phyloP scores from a whole-genome alignment of 2,888 invertebrate genomes.

The Caenorhabditis drosophilae region DNA sequence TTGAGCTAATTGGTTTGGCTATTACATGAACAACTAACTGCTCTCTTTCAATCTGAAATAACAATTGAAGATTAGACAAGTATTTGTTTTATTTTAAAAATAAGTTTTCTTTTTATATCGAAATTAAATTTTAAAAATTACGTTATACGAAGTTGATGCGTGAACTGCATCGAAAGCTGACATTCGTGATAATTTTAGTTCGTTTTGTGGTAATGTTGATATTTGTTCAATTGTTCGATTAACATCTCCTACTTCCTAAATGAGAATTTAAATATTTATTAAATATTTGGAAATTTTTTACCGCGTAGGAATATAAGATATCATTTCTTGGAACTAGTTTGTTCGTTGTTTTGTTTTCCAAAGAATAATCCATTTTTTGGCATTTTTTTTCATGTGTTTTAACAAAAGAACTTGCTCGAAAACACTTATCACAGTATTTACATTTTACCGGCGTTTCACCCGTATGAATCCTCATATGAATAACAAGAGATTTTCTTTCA shows the following conservation, averaged over 20 bases:
- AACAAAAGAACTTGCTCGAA: neutral
- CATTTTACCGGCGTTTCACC: conserved; percentile 38
- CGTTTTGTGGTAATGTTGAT: conserved; percentile 18
- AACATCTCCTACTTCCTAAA: conserved; percentile 4
- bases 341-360: too few species aligned
- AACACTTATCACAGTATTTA: conserved; percentile 21
- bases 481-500: conserved; percentile 27
- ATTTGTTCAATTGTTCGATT: conserved; percentile 30
- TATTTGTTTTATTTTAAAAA: neutral
- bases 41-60: neutral
- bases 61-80: neutral
- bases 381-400: neutral
- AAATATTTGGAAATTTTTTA: neutral
- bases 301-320: too few species aligned
- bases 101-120: too few species aligned
- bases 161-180: conserved; percentile 31
- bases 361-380: neutral
- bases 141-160: too few species aligned
- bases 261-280: neutral
- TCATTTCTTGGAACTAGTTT: too few species aligned
- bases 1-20: conserved; percentile 27
- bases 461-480: conserved; percentile 43
- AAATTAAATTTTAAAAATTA: too few species aligned
- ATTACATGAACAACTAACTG: conserved; percentile 13
- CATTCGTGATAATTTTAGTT: conserved; percentile 11